Conservation (phyloP, 2,113 vertebrate genomes). For the Cyprinus carpio region DNA sequence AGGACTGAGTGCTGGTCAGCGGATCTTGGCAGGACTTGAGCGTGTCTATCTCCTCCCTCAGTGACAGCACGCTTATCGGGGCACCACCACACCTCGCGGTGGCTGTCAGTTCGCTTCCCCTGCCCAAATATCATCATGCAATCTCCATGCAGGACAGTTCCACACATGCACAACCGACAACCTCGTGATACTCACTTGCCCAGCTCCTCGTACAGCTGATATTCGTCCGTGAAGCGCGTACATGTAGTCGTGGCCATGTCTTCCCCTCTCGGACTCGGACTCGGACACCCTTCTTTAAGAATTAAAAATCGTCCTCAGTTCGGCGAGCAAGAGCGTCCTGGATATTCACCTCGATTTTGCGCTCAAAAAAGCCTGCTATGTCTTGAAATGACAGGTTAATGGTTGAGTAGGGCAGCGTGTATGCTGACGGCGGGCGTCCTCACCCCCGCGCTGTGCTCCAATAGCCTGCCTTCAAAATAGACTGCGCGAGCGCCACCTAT, state of each 20-base stretch:
- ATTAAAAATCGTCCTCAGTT: not conserved
- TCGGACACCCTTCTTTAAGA: slow-evolving; percentile 20
- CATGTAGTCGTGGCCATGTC: slow-evolving; percentile 93
- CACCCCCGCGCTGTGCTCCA: slow-evolving; percentile 37
- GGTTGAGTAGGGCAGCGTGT: slow-evolving; percentile 29
- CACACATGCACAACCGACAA: not conserved
- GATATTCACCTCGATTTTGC: slow-evolving; percentile 17
- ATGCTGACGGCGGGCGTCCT: slow-evolving; percentile 24
- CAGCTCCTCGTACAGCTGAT: slow-evolving; percentile 94
- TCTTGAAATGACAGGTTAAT: slow-evolving; percentile 29
- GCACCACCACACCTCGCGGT: slow-evolving; percentile 41
- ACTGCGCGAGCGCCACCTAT: slow-evolving; percentile 53
- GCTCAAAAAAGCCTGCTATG: slow-evolving; percentile 25
- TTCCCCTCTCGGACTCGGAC: slow-evolving; percentile 59
- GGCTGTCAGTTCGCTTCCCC: slow-evolving; percentile 10
- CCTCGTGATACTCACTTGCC: slow-evolving; percentile 84
- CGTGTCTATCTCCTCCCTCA: slow-evolving; percentile 30
- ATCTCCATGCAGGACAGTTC: not conserved
- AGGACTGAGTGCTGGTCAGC: not conserved
- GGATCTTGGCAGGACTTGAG: slow-evolving; percentile 6
- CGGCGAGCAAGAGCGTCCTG: not conserved
- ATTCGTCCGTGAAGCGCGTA: slow-evolving; percentile 93
- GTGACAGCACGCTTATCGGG: slow-evolving; percentile 27
- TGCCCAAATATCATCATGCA: not conserved
- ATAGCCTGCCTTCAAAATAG: slow-evolving; percentile 34